phyloP scores from a whole-genome alignment of 2,113 vertebrate species.

The Cheirogaleus medius region DNA sequence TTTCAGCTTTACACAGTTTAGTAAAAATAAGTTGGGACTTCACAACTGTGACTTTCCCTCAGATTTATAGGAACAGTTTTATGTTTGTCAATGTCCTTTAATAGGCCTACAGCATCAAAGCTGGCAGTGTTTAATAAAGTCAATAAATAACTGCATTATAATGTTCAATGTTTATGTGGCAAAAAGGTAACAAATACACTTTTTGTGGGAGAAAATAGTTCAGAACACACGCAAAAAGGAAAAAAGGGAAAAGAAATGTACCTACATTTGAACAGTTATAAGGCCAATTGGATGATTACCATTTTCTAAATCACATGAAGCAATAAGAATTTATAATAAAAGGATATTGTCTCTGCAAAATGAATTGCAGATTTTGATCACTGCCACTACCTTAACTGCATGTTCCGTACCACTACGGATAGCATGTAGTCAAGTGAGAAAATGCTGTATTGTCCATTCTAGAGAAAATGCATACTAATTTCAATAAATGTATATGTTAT shows the following conservation, averaged over 20 bases:
- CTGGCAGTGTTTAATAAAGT: constrained; percentile 24
- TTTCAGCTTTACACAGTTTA: background rate
- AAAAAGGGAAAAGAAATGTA: background rate
- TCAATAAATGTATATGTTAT: constrained; percentile 22
- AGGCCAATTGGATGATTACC: background rate
- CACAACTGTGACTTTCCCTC: background rate
- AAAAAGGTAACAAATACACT: constrained; percentile 39
- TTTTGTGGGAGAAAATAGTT: constrained; percentile 7
- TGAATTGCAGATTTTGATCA: background rate
- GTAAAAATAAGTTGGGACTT: constrained; percentile 42
- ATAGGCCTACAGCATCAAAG: background rate
- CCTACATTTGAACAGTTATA: background rate
- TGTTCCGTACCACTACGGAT: background rate
- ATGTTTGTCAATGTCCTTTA: constrained; percentile 36
- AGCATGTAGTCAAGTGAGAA: background rate
- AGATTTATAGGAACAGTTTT: background rate
- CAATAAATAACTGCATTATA: constrained; percentile 38
- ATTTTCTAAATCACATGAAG: constrained; percentile 46
- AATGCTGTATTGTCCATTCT: background rate
- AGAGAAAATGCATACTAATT: constrained; percentile 32
- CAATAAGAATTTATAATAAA: background rate
- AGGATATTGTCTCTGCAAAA: constrained; percentile 46
- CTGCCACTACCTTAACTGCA: background rate
- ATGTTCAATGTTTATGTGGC: constrained; percentile 29
- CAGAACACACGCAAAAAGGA: background rate